These are phyloP conservation scores for Ptychoptera contaminata DNA, from an alignment of 2,888 invertebrate species.

Conservation along the genomic window DNA sequence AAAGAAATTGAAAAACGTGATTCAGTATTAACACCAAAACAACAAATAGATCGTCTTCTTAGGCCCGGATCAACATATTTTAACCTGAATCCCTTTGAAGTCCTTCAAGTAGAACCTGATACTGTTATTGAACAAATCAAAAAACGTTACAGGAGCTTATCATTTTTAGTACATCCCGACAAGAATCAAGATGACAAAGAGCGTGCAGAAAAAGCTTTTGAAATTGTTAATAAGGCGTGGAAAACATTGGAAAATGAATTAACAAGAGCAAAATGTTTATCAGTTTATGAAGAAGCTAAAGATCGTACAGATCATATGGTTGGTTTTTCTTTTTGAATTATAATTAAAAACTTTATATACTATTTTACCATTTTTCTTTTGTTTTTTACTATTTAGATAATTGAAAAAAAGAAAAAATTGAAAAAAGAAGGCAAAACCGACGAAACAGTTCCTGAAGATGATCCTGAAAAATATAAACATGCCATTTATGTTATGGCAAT, in stretches of 20 bases:
- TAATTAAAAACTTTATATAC: too few relatives aligned
- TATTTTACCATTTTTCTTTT: too few relatives aligned
- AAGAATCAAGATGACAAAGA: slow-evolving; percentile 95
- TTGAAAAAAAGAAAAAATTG: slow-evolving; percentile 84
- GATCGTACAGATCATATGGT: slow-evolving; percentile 88
- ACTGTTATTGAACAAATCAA: slow-evolving; percentile 81
- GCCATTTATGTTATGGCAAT: slow-evolving; percentile 97
- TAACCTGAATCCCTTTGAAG: slow-evolving; percentile 94
- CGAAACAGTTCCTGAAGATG: slow-evolving; percentile 73
- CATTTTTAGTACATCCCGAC: slow-evolving; percentile 97
- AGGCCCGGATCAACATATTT: slow-evolving; percentile 97
- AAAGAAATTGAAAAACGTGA: slow-evolving; percentile 98
- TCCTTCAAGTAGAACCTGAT: slow-evolving; percentile 79
- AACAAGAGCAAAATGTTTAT: slow-evolving; percentile 82
- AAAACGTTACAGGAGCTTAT: slow-evolving; percentile 89
- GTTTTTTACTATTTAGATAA: slow-evolving; percentile 40
- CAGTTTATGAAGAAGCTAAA: slow-evolving; percentile 94
- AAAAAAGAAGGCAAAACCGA: slow-evolving; percentile 74
- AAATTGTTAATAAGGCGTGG: slow-evolving; percentile 89
- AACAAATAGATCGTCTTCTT: slow-evolving; percentile 91
- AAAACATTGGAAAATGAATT: slow-evolving; percentile 91
- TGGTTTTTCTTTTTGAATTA: slow-evolving; percentile 14
- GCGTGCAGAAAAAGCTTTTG: slow-evolving; percentile 82
- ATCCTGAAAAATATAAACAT: slow-evolving; percentile 72
- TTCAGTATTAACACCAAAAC: slow-evolving; percentile 87